These are phyloP conservation scores for Lampris incognitus DNA, from an alignment of 2,113 vertebrate species.

Conservation along the genomic window DNA sequence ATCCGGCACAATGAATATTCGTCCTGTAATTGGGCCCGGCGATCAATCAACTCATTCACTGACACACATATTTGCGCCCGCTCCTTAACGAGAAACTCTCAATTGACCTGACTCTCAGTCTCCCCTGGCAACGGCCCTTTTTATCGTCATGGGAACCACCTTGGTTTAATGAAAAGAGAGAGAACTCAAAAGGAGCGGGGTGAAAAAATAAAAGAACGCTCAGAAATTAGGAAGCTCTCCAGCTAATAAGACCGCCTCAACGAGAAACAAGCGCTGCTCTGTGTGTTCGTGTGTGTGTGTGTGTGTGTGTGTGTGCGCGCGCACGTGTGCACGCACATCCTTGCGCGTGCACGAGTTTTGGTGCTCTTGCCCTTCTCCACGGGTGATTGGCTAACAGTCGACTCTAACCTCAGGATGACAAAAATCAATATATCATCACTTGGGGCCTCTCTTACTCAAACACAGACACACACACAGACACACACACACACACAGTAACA, in stretches of 20 bases:
- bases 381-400: slow-evolving; percentile 78
- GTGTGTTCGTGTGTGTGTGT: slow-evolving; percentile 53
- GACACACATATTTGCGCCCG: slow-evolving; percentile 54
- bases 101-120: slow-evolving; percentile 65
- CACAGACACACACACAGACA: slow-evolving; percentile 26
- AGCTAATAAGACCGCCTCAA: slow-evolving; percentile 66
- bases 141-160: slow-evolving; percentile 52
- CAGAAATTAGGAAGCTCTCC: slow-evolving; percentile 43
- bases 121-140: slow-evolving; percentile 45
- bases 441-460: slow-evolving; percentile 33
- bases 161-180: slow-evolving; percentile 63
- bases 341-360: slow-evolving; percentile 38
- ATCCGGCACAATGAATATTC: slow-evolving; percentile 62
- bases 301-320: slow-evolving; percentile 21
- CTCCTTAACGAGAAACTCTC: slow-evolving; percentile 63
- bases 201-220: not conserved
- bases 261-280: slow-evolving; percentile 60
- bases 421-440: slow-evolving; percentile 82
- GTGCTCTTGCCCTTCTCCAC: slow-evolving; percentile 73
- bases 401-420: slow-evolving; percentile 77
- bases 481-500: slow-evolving; percentile 8
- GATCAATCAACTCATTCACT: slow-evolving; percentile 64
- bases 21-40: slow-evolving; percentile 62
- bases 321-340: slow-evolving; percentile 10
- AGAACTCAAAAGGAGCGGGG: slow-evolving; percentile 34